These are phyloP conservation scores for Myotis myotis DNA, from an alignment of 2,797 vertebrate genomes.

Conservation along the genomic window DNA sequence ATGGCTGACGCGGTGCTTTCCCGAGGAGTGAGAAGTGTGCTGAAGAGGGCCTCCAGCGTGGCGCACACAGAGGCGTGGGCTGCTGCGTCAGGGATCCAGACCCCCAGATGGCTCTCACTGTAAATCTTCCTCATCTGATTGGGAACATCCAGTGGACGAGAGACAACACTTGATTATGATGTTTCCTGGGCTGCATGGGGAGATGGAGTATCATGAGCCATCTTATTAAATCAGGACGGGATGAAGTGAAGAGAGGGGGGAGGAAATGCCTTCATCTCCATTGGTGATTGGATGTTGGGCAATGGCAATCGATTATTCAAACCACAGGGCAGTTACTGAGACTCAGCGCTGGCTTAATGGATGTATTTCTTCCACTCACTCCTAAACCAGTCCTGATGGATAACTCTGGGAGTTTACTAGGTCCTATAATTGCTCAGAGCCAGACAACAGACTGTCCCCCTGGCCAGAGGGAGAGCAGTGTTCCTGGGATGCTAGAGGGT, in stretches of 20 bases:
- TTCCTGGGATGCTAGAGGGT: background rate
- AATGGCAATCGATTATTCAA: conserved; percentile 56
- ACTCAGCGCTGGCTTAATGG: conserved; percentile 25
- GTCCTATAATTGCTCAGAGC: conserved; percentile 31
- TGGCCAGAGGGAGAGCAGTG: background rate
- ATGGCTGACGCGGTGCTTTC: conserved; percentile 37
- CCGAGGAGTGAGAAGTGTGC: background rate
- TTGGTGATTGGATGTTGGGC: conserved; percentile 9
- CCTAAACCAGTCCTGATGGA: conserved; percentile 55
- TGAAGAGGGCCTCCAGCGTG: background rate
- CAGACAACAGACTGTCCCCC: conserved; percentile 26
- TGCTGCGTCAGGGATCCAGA: conserved; percentile 19
- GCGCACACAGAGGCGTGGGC: rapidly evolving
- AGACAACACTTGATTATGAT: conserved; percentile 5
- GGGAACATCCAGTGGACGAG: background rate
- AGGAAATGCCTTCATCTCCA: background rate
- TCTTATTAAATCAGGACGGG: background rate
- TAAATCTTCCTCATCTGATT: background rate
- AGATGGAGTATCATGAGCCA: background rate
- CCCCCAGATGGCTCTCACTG: background rate
- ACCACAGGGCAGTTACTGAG: conserved; percentile 20
- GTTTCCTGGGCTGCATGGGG: background rate
- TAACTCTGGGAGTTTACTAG: conserved; percentile 19
- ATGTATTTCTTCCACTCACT: conserved; percentile 49
- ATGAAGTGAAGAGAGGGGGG: background rate